Evolutionary conservation across 2,797 vertebrate genomes (phyloP), one percentile per base, ranked within the genome.

Genomic region (Triplophysa bombifrons): DNA sequence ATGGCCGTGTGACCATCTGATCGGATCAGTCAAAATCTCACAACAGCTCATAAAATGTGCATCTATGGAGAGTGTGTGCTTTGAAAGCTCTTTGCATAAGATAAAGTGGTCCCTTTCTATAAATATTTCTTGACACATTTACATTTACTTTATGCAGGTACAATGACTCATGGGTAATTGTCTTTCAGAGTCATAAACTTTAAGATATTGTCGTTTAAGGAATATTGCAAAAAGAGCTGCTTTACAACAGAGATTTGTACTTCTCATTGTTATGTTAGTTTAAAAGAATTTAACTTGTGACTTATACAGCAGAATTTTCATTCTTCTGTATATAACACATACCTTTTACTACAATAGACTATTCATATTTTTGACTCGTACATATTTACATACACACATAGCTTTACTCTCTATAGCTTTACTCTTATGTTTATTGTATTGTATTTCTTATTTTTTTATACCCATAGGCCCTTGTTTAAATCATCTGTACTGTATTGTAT

Each of bases 41-140:
- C 58, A 27, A 11, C 27, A 27, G 44, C 20, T 68, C 34, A 38
- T 67, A 74, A 63, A 22, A 67, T 44, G 16, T 55, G 14, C 48
- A 38, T 48, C 27, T 70, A 53, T 14, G 27, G 11, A 51, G 50
- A 51, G 16, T 51, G 50, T 51, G 41, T 83, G n/a, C n/a, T 77
- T 74, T 77, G 19, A 71, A 30, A 4, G 10, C 46, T 76, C 3
- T 2, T 76, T 72, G 38, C 19, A 34, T 34, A 14, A 72, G 63
- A 78, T 82, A 66, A 73, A 77, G 17, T 61, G 53, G 12, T 56
- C 14, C 20, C 50, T 5, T 25, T 30, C 44, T 65, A 67, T 66
- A 72, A 66, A 76, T 81, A 65, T 51, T 65, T 14, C 25, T 50
- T 58, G 38, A 20, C 46, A 27, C 58, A 58, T 56, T 67, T 67